Base-by-base conservation (phyloP, 2,888 invertebrate species). In the Agriotes lineatus region DNA sequence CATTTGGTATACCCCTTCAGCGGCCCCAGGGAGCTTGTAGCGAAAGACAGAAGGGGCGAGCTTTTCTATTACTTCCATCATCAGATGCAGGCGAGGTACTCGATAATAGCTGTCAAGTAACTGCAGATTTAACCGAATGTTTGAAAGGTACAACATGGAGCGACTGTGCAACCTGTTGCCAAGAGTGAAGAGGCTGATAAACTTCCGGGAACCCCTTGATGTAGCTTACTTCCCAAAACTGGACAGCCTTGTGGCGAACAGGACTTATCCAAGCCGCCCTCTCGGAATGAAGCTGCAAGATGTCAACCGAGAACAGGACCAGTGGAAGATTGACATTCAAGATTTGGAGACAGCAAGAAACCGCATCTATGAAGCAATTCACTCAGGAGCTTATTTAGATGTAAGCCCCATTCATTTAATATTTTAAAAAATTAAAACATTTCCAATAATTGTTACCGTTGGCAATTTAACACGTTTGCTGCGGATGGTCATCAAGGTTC, bases 1-100 rank as follows among this genome's bases (percentile, higher is more conserved):
- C 95, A 96, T 83, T 87, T 95, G 74, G 94, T 95, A 1, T 95
- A 95, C 82, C 95, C 95, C 0, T 91, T 91, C 82, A 90, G 91
- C 74, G 89, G 91, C 0, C 84, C 88, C 0, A 77, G 76, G 54
- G 83, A 85, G 35, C 89, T 93, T 44, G 93, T 94, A 4, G 86
- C 87, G 52, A 94, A 94, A 80, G 91, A 94, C 80, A 87, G 93
- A 59, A 88, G 93, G 30, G 93, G 94, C 20, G 93, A 93, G 83
- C 85, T 94, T 0, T 94, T 93, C 84, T 93, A 88, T 80, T 93
- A 92, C 82, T 93, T 93, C 92, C 94, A 94, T 76, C 88, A 90
- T 73, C 91, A 91, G 78, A 84, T 90, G 57, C 79, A 88, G 69
- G 88, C 88, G 2, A 86, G 90, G 87, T 82, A 76, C 62, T 1